Percentiles rank a stretch among this genome's conserved stretches.
phyloP scores from a whole-genome alignment of 2,113 vertebrate genomes.

The Ammodytes marinus region DNA sequence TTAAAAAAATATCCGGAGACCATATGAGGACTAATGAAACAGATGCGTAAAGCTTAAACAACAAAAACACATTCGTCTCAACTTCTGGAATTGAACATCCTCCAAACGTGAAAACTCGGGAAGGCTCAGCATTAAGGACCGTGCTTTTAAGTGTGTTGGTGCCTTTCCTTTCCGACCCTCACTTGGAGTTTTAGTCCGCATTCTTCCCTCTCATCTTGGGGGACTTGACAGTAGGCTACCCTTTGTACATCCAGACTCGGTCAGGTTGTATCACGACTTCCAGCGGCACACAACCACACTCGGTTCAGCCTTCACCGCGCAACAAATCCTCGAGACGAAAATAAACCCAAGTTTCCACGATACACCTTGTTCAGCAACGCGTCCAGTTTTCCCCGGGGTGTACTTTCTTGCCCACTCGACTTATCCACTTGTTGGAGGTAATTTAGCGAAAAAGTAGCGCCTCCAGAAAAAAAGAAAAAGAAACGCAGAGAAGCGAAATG shows the following conservation, averaged over 20 bases:
- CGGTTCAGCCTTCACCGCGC: slow-evolving; percentile 49
- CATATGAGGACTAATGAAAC: neutral
- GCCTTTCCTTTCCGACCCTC: slow-evolving; percentile 36
- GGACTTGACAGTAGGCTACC: slow-evolving; percentile 34
- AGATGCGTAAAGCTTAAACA: neutral
- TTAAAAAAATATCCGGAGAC: slow-evolving; percentile 18
- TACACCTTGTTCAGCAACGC: slow-evolving; percentile 23
- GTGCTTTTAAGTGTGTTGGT: slow-evolving; percentile 1
- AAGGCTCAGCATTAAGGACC: slow-evolving; percentile 23
- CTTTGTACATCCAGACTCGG: slow-evolving; percentile 47
- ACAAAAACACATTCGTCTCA: slow-evolving; percentile 20
- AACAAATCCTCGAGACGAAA: slow-evolving; percentile 48
- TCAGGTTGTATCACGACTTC: slow-evolving; percentile 62
- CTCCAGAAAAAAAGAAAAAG: slow-evolving; percentile 58
- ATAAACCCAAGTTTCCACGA: slow-evolving; percentile 54
- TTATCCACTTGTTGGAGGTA: slow-evolving; percentile 74
- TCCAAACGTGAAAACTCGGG: slow-evolving; percentile 32
- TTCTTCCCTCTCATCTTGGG: slow-evolving; percentile 27
- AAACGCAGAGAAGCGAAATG: slow-evolving; percentile 58
- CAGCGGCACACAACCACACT: slow-evolving; percentile 45
- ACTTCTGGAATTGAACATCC: slow-evolving; percentile 48
- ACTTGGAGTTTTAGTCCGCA: slow-evolving; percentile 30
- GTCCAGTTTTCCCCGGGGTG: slow-evolving; percentile 5
- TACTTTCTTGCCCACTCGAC: slow-evolving; percentile 33
- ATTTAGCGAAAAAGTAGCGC: slow-evolving; percentile 51